Conservation (phyloP, 2,888 invertebrate genomes). For the Atherix ibis region DNA sequence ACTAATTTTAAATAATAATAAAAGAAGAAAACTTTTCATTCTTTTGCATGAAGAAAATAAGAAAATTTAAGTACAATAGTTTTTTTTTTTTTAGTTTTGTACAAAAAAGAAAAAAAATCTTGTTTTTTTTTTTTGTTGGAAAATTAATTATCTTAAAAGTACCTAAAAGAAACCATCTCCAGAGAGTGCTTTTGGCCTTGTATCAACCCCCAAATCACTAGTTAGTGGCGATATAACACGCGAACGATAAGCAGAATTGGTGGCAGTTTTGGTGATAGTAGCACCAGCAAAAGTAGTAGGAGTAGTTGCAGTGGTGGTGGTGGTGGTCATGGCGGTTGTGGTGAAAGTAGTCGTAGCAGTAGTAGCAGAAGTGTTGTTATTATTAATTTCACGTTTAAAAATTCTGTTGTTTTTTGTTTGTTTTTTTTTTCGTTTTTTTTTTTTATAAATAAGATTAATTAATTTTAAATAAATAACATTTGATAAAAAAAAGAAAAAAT, state of each 20-base stretch:
- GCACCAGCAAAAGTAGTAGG: not conserved
- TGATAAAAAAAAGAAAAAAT: constrained; percentile 2
- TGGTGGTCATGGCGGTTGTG: too few relatives aligned
- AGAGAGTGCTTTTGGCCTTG: constrained; percentile 32
- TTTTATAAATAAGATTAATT: too few relatives aligned
- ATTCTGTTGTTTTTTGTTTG: constrained; percentile 8
- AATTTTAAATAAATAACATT: too few relatives aligned
- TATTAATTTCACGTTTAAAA: constrained; percentile 11
- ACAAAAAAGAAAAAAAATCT: too few relatives aligned
- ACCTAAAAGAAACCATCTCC: constrained; percentile 34
- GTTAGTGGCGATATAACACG: constrained; percentile 15
- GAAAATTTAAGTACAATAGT: not conserved
- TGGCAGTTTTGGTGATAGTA: too few relatives aligned
- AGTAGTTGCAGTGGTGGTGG: too few relatives aligned
- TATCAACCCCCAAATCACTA: constrained; percentile 30
- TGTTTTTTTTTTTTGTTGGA: constrained; percentile 5
- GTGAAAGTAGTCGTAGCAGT: too few relatives aligned
- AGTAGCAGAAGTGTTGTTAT: constrained; percentile 11
- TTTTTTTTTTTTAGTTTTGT: constrained; percentile 1
- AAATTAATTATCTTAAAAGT: constrained; percentile 8
- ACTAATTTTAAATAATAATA: too few relatives aligned
- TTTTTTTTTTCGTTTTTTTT: too few relatives aligned
- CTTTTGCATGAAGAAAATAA: too few relatives aligned
- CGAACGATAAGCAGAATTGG: constrained; percentile 11
- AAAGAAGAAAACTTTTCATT: too few relatives aligned